A percentile compares a stretch with the other conserved stretches of the same genome.
These are phyloP conservation scores for Saccostrea echinata DNA, from an alignment of 1,140 invertebrate genomes.

Conservation along the genomic window DNA sequence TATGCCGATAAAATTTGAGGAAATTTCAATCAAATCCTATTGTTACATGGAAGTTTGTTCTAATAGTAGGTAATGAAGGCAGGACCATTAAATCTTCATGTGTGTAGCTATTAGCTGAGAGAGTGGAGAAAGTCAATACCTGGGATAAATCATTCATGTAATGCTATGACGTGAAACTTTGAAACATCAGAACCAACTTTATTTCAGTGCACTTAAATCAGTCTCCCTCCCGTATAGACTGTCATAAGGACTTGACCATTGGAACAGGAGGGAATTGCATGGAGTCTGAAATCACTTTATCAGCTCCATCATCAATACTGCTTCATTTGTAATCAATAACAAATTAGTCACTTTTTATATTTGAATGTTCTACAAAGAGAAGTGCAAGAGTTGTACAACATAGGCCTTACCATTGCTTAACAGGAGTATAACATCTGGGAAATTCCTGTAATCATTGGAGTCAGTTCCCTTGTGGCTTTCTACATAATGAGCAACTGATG, in stretches of 20 bases:
- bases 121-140: constrained; percentile 17
- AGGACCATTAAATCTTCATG: constrained; percentile 34
- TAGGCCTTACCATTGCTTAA: background rate
- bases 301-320: constrained; percentile 9
- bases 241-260: background rate
- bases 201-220: background rate
- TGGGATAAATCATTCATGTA: constrained; percentile 25
- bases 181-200: constrained; percentile 32
- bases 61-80: constrained; percentile 22
- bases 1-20: background rate
- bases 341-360: constrained; percentile 35
- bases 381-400: background rate
- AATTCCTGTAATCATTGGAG: background rate
- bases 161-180: constrained; percentile 8
- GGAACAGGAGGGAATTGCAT: constrained; percentile 5
- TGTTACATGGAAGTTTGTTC: constrained; percentile 3
- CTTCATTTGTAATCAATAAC: constrained; percentile 18
- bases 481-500: constrained; percentile 34
- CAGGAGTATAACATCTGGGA: background rate
- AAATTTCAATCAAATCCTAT: constrained; percentile 33
- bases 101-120: background rate
- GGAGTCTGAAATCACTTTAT: background rate
- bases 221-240: background rate
- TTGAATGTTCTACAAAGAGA: constrained; percentile 28
- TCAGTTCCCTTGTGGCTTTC: background rate